Evolutionary conservation across 2,797 vertebrate genomes (phyloP).

Genomic region (Eremophila alpestris): DNA sequence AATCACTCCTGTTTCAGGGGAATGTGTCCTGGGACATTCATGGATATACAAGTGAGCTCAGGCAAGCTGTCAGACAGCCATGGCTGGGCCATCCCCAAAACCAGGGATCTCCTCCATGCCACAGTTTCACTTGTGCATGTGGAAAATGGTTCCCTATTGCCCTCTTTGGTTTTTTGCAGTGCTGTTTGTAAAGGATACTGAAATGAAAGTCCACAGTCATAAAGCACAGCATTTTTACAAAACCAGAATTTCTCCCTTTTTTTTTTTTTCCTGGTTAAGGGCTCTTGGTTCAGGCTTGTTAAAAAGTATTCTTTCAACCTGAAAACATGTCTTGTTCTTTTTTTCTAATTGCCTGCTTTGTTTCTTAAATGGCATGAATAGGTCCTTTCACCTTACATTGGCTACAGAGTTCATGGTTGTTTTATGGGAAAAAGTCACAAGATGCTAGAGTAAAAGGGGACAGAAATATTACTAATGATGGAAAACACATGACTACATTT

Average conservation of each 20-base stretch:
- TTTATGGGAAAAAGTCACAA: constrained; percentile 9
- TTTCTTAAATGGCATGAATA: not conserved
- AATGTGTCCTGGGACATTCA: not conserved
- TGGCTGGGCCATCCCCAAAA: not conserved
- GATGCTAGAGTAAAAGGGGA: not conserved
- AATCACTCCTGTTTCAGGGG: not conserved
- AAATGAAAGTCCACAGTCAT: not conserved
- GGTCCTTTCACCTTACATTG: not conserved
- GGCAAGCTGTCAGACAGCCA: not conserved
- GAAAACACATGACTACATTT: not conserved
- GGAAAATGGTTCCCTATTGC: not conserved
- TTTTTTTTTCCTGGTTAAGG: not conserved
- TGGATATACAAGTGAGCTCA: not conserved
- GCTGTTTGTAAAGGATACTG: not conserved
- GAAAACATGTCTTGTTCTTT: not conserved
- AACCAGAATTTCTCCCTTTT: not conserved
- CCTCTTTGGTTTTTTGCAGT: not conserved
- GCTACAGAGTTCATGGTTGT: not conserved
- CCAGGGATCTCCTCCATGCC: not conserved
- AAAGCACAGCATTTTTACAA: not conserved
- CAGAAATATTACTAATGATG: not conserved
- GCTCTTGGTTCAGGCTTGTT: not conserved
- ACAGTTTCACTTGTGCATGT: not conserved
- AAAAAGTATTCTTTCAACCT: not conserved
- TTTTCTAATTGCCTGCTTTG: not conserved